Evolutionary conservation across 2,888 invertebrate genomes (phyloP).

Genomic region (Nemotelus nigrinus): DNA sequence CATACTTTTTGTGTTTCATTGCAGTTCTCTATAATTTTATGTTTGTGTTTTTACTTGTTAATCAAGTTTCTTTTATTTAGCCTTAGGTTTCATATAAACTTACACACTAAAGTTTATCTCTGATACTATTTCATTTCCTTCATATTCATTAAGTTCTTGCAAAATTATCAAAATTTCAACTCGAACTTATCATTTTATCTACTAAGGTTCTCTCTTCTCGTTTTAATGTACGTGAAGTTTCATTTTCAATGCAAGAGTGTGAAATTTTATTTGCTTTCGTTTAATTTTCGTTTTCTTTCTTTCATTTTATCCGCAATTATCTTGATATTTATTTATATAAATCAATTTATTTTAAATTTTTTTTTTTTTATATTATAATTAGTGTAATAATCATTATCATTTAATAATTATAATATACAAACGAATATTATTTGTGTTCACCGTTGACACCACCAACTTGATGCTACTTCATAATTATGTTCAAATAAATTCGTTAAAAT

Average conservation of each 20-base stretch:
- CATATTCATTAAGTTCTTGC: slow-evolving; percentile 47
- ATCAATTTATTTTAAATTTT: too few relatives aligned
- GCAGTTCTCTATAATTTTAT: too few relatives aligned
- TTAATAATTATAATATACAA: slow-evolving; percentile 14
- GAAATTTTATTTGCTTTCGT: slow-evolving; percentile 6
- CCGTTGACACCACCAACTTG: slow-evolving; percentile 51
- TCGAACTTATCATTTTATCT: too few relatives aligned
- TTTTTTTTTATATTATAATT: too few relatives aligned
- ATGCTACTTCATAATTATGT: slow-evolving; percentile 42
- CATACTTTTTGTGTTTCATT: too few relatives aligned
- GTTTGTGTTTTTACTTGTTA: too few relatives aligned
- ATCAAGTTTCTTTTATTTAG: neutral
- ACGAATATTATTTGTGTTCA: slow-evolving; percentile 45
- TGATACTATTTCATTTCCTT: slow-evolving; percentile 40
- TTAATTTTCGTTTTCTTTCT: too few relatives aligned
- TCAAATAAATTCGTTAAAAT: slow-evolving; percentile 54
- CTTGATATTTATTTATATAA: too few relatives aligned
- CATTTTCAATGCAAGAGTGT: neutral
- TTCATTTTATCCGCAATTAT: too few relatives aligned
- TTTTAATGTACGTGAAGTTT: neutral
- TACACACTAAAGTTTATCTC: slow-evolving; percentile 30
- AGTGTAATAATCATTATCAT: neutral
- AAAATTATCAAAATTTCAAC: too few relatives aligned
- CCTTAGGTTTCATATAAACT: slow-evolving; percentile 29
- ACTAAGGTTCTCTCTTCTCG: slow-evolving; percentile 34